phyloP scores from a whole-genome alignment of 2,113 vertebrate genomes.

The Tonatia bakeri region DNA sequence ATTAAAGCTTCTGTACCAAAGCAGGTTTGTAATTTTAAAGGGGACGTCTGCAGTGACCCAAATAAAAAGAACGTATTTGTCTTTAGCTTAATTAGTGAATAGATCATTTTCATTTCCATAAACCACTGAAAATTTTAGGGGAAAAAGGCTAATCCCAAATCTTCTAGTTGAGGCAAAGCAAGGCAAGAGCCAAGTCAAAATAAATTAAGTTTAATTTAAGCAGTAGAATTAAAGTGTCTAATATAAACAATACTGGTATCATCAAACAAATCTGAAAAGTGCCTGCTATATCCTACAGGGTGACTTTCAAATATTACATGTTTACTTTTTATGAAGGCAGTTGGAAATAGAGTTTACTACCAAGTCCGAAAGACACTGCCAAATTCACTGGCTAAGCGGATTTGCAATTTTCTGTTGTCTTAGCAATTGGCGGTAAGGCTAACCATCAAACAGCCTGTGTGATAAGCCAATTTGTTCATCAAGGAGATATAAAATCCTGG shows the following conservation, averaged over 20 bases:
- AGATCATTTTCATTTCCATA: not conserved
- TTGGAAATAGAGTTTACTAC: conserved; percentile 47
- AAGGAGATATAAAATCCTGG: conserved; percentile 39
- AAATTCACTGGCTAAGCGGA: conserved; percentile 48
- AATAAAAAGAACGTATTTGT: conserved; percentile 5
- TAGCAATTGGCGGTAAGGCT: conserved; percentile 57
- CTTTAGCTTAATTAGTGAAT: not conserved
- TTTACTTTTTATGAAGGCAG: conserved; percentile 33
- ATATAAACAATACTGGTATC: not conserved
- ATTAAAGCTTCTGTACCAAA: not conserved
- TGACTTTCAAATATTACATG: conserved; percentile 40
- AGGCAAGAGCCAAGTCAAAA: not conserved
- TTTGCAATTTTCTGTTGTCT: conserved; percentile 64
- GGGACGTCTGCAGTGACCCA: not conserved
- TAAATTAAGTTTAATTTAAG: conserved; percentile 30
- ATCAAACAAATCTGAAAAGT: conserved; percentile 21
- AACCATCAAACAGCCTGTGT: not conserved
- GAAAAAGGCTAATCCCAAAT: not conserved
- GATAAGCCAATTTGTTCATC: conserved; percentile 61
- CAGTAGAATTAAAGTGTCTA: conserved; percentile 17
- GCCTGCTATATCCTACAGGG: not conserved
- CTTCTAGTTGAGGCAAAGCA: not conserved
- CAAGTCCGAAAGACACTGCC: not conserved
- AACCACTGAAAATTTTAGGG: not conserved
- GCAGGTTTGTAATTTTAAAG: conserved; percentile 24